A percentile compares a stretch with the other conserved stretches of the same genome.
Conservation (phyloP, 2,888 invertebrate species). For the Acanthopleura granulata region DNA sequence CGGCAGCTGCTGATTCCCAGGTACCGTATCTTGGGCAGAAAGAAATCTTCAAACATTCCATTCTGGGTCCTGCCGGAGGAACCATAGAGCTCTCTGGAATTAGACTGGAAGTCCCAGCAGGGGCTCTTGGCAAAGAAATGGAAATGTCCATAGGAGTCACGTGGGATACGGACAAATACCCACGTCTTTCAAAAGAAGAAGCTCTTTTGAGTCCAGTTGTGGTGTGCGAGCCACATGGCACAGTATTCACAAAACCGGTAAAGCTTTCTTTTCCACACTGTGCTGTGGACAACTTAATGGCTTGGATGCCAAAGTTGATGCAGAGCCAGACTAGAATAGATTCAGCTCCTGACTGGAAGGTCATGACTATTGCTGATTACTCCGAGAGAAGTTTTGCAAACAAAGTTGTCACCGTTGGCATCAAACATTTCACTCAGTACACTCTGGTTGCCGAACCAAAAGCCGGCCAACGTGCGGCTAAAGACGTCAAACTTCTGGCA, state of each 20-base stretch:
- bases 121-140: slow-evolving; percentile 29
- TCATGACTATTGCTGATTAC: slow-evolving; percentile 31
- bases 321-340: slow-evolving; percentile 29
- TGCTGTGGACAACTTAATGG: slow-evolving; percentile 31
- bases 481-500: slow-evolving; percentile 40
- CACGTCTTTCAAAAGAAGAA: slow-evolving; percentile 31
- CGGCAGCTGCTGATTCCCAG: background rate
- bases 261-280: slow-evolving; percentile 42
- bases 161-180: slow-evolving; percentile 35
- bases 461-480: slow-evolving; percentile 34
- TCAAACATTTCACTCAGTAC: slow-evolving; percentile 43
- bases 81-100: slow-evolving; percentile 35
- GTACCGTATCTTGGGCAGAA: slow-evolving; percentile 18
- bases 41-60: slow-evolving; percentile 39
- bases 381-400: slow-evolving; percentile 25
- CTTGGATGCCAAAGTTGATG: slow-evolving; percentile 37
- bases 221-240: slow-evolving; percentile 38
- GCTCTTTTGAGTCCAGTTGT: slow-evolving; percentile 40
- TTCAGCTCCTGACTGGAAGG: slow-evolving; percentile 29
- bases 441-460: slow-evolving; percentile 36
- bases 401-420: slow-evolving; percentile 28
- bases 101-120: slow-evolving; percentile 34
- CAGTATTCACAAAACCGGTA: slow-evolving; percentile 36
- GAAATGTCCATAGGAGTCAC: slow-evolving; percentile 36
- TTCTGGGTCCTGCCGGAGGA: slow-evolving; percentile 33